Conservation (phyloP, 2,113 vertebrate genomes). For the Psettodes erumei region DNA sequence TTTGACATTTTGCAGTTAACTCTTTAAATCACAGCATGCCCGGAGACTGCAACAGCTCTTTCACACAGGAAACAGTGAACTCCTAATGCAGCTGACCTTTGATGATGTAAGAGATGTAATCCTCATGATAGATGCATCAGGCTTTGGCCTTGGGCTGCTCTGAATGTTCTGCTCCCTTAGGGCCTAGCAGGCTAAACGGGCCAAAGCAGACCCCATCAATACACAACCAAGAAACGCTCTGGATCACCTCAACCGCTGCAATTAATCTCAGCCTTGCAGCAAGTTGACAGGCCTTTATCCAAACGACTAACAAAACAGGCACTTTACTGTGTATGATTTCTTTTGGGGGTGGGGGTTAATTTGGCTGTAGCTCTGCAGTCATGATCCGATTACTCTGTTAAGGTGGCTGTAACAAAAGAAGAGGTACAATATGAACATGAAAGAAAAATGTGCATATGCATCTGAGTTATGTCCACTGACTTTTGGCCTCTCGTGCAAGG, state of each 20-base stretch:
- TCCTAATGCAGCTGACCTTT: constrained; percentile 53
- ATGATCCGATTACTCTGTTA: constrained; percentile 58
- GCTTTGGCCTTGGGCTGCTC: constrained; percentile 66
- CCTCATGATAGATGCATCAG: constrained; percentile 61
- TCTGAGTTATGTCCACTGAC: constrained; percentile 16
- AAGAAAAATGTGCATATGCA: constrained; percentile 44
- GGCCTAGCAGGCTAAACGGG: constrained; percentile 64
- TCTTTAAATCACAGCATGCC: neutral
- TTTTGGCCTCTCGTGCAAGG: no score
- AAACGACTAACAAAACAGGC: constrained; percentile 52
- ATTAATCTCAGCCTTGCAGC: constrained; percentile 66
- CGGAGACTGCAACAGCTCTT: constrained; percentile 25
- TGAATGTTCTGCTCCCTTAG: constrained; percentile 63
- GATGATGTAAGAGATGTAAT: constrained; percentile 65
- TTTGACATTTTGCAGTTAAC: constrained; percentile 24
- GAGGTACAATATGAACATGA: constrained; percentile 34
- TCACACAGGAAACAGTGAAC: constrained; percentile 45
- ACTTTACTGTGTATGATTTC: constrained; percentile 13
- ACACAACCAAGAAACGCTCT: constrained; percentile 44
- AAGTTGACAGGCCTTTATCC: constrained; percentile 56
- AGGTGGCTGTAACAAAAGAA: constrained; percentile 54
- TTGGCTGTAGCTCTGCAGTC: constrained; percentile 30
- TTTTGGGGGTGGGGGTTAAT: constrained; percentile 39
- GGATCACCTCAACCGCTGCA: constrained; percentile 46
- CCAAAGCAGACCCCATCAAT: constrained; percentile 67